Evolutionary conservation across 1,140 invertebrate genomes (phyloP), one percentile per base, ranked within the genome.

Genomic region (Drosophila neocordata): DNA sequence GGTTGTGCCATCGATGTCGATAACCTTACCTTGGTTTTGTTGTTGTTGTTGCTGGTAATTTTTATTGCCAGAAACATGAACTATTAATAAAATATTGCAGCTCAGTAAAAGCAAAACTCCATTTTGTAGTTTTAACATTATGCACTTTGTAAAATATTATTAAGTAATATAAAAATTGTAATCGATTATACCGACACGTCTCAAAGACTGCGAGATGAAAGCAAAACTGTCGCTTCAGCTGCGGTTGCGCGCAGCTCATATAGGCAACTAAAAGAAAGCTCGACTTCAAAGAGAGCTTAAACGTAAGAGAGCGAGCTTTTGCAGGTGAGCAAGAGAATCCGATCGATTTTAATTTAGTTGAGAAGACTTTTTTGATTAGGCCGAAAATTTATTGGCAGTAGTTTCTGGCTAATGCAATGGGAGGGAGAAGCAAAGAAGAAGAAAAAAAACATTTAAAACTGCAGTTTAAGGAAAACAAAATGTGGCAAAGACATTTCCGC

Each of bases 401-500:
- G 11, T 48, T 48, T 20, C 41, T 48, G 41, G 15, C 41, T 8
- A 48, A 8, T 48, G 41, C 41, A 48, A 48, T 20, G 3, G 18
- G 27, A 34, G 13, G 18, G 51, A 37, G 22, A 35, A 55, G 61
- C 44, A 59, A 73, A 4, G 4, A 35, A 55, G 62, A 48, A 59
- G 65, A 63, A 20, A 37, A 63, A 55, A 73, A 65, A 63, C 58
- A 64, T 69, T 75, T 31, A 58, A 75, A 53, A 53, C 52, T 52
- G 35, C 72, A 75, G 72, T 76, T 75, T 75, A 69, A 75, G 73
- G 72, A 75, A 75, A 75, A 75, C 73, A 75, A 75, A 75, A 75
- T 75, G 65, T 57, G 53, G 72, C 72, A 74, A 67, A 74, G 70
- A 74, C 83, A 88, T 88, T 87, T 87, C 82, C 82, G 82, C 82